Percentiles rank a stretch among this genome's conserved stretches.
phyloP scores from a whole-genome alignment of 2,888 invertebrate genomes.

The Trileptium ribeirensis region DNA sequence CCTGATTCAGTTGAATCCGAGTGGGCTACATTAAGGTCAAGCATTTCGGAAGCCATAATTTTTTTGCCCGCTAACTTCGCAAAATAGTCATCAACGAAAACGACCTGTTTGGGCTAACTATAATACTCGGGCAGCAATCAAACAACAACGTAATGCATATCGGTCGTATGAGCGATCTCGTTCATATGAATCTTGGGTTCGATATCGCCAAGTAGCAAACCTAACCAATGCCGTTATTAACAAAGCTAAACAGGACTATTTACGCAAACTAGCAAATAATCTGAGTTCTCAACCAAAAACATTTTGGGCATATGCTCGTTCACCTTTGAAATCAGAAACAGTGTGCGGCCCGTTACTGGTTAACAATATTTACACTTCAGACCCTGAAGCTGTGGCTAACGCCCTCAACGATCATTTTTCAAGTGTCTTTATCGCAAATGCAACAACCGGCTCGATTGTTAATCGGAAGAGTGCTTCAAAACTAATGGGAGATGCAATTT shows the following conservation, averaged over 20 bases:
- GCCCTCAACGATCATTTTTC: neutral
- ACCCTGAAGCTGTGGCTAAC: neutral
- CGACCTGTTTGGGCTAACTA: neutral
- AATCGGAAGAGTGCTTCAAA: no score
- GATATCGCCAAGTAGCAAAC: neutral
- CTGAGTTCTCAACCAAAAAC: neutral
- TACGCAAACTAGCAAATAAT: neutral
- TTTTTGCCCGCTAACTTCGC: neutral
- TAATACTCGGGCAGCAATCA: neutral
- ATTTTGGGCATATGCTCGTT: neutral
- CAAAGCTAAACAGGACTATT: neutral
- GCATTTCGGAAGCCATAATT: neutral
- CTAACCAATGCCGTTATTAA: neutral
- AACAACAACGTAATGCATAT: neutral
- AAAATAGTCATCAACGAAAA: neutral
- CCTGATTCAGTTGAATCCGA: neutral
- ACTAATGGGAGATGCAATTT: no score
- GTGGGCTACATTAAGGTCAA: neutral
- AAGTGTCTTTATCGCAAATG: neutral
- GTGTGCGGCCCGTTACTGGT: neutral
- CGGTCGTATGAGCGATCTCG: neutral
- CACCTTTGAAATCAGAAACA: neutral
- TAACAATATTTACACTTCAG: neutral
- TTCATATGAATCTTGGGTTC: neutral
- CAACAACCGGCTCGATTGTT: no score